Evolutionary conservation across 2,797 vertebrate species (phyloP).

Genomic region (Orientallactaga sibirica): DNA sequence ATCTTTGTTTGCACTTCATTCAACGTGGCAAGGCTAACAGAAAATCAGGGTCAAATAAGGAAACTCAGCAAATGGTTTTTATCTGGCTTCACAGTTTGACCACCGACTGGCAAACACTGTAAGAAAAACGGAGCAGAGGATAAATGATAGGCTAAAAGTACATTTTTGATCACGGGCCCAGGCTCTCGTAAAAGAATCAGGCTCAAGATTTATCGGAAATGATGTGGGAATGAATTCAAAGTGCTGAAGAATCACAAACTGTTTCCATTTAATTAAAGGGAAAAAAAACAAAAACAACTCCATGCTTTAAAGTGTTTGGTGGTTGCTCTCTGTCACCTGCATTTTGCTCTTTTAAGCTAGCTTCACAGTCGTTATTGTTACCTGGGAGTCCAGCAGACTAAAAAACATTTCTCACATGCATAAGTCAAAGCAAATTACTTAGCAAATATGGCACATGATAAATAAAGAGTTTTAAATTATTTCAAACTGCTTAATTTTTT

Average conservation of each 20-base stretch:
- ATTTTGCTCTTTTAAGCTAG: neutral
- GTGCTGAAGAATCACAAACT: constrained; percentile 50
- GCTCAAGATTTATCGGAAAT: constrained; percentile 65
- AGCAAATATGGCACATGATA: neutral
- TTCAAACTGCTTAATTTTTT: constrained; percentile 16
- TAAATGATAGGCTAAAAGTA: constrained; percentile 58
- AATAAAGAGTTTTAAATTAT: neutral
- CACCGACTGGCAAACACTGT: constrained; percentile 60
- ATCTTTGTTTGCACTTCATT: constrained; percentile 18
- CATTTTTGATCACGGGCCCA: constrained; percentile 62
- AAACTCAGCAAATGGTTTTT: constrained; percentile 70
- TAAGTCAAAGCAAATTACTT: constrained; percentile 17
- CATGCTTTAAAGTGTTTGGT: neutral
- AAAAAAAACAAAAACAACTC: neutral
- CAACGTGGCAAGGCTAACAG: constrained; percentile 8
- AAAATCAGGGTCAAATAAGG: constrained; percentile 73
- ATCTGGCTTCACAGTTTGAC: constrained; percentile 69
- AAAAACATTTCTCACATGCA: neutral
- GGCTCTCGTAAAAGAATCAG: constrained; percentile 52
- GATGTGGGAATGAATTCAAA: constrained; percentile 60
- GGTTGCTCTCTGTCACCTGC: neutral
- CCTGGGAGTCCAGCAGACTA: neutral
- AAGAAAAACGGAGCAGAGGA: constrained; percentile 67
- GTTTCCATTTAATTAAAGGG: constrained; percentile 28
- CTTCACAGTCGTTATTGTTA: neutral